These are phyloP conservation scores for Hylia prasina DNA, from an alignment of 2,113 vertebrate genomes.

Conservation along the genomic window DNA sequence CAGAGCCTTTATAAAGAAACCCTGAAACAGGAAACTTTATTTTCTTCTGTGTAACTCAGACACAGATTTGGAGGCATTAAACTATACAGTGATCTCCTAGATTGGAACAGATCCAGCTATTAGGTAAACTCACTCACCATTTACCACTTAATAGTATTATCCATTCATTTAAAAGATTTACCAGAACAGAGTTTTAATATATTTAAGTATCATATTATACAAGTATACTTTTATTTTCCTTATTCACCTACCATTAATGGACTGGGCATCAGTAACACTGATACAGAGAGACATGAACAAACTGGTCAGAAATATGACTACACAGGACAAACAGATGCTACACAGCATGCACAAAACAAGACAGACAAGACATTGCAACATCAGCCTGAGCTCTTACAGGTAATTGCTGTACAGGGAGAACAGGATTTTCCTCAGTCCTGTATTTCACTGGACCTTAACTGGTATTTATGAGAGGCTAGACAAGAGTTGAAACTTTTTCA, in stretches of 20 bases:
- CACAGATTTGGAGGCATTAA: not conserved
- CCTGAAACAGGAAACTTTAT: not conserved
- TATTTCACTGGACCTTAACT: not conserved
- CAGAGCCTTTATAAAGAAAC: not conserved
- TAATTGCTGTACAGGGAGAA: not conserved
- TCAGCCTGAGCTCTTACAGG: not conserved
- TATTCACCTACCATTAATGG: not conserved
- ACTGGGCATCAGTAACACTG: not conserved
- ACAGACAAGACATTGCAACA: constrained; percentile 8
- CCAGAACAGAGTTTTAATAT: not conserved
- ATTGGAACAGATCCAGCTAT: not conserved
- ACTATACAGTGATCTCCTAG: not conserved
- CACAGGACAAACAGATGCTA: not conserved
- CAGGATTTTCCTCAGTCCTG: not conserved
- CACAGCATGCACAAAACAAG: not conserved
- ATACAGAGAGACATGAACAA: not conserved
- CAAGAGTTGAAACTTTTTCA: not conserved
- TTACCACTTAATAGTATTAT: not conserved
- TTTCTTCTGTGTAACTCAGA: not conserved
- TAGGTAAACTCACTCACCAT: not conserved
- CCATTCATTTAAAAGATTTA: not conserved
- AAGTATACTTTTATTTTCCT: not conserved
- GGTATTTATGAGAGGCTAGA: not conserved
- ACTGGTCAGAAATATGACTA: not conserved
- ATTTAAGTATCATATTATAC: not conserved